A percentile compares a stretch with the other conserved stretches of the same genome.
phyloP scores from a whole-genome alignment of 2,113 vertebrate species.

The Pseudopodoces humilis region DNA sequence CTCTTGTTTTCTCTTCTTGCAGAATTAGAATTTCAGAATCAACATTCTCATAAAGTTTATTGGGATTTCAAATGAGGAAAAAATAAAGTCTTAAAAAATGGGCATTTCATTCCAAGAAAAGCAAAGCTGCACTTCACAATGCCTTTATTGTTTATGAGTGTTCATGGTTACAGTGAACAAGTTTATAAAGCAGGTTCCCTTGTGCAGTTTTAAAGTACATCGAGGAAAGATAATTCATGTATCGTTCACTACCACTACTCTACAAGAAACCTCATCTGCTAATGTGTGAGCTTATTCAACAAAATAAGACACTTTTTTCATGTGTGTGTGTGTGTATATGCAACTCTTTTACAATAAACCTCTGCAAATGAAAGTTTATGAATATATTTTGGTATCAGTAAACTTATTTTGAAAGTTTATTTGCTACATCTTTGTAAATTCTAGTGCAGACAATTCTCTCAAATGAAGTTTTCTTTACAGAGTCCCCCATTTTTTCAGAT shows the following conservation, averaged over 20 bases:
- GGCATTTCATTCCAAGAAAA: neutral
- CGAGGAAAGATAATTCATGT: neutral
- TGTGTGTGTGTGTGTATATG: neutral
- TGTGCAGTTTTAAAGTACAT: neutral
- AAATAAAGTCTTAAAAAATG: neutral
- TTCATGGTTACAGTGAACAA: neutral
- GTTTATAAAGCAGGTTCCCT: neutral
- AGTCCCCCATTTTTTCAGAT: neutral
- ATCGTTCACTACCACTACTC: neutral
- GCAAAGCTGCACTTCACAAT: neutral
- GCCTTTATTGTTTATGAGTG: neutral
- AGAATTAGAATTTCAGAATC: neutral
- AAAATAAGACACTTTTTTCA: neutral
- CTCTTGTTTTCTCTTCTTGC: neutral
- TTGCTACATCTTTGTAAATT: neutral
- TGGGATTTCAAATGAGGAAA: neutral
- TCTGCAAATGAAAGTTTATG: neutral
- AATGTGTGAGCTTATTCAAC: neutral
- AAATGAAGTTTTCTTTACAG: neutral
- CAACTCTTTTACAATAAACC: neutral
- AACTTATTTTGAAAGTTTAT: neutral
- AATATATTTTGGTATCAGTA: neutral
- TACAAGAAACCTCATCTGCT: neutral
- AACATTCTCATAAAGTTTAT: neutral
- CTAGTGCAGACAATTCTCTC: neutral